A percentile compares a stretch with the other conserved stretches of the same genome.
Evolutionary conservation across 2,113 vertebrate genomes (phyloP).

Genomic region (Eulemur rufifrons): DNA sequence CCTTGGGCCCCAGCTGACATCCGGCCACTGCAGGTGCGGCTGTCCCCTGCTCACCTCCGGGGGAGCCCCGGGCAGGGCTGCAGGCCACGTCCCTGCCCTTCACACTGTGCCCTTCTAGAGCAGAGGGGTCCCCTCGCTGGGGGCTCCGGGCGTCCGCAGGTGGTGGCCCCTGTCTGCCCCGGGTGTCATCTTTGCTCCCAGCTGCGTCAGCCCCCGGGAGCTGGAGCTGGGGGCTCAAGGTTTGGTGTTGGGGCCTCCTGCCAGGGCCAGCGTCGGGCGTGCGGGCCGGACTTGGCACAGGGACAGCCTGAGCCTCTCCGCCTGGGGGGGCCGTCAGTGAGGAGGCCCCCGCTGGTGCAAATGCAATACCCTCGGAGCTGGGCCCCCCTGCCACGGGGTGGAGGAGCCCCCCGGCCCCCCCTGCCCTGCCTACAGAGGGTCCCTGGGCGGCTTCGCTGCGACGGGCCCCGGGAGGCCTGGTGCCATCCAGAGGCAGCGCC

Average conservation of each 20-base stretch:
- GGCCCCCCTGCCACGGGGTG: not conserved
- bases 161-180: constrained; percentile 43
- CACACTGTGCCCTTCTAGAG: not conserved
- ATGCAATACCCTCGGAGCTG: rapidly evolving
- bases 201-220: constrained; percentile 79
- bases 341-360: not conserved
- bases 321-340: not conserved
- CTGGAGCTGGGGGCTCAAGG: constrained; percentile 81
- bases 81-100: not conserved
- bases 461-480: not conserved
- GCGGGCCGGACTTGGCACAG: not conserved
- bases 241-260: constrained; percentile 27
- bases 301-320: not conserved
- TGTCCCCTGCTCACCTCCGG: rapidly evolving
- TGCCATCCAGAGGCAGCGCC: rapidly evolving
- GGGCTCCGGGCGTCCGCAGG: constrained; percentile 49
- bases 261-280: rapidly evolving
- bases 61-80: not conserved
- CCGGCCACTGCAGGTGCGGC: not conserved
- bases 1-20: not conserved
- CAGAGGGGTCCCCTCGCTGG: not conserved
- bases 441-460: constrained; percentile 25
- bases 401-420: not conserved
- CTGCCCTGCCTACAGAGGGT: not conserved
- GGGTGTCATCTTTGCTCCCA: constrained; percentile 74